These are phyloP conservation scores for Phengaris alcon DNA, from an alignment of 2,888 invertebrate species.

Conservation along the genomic window DNA sequence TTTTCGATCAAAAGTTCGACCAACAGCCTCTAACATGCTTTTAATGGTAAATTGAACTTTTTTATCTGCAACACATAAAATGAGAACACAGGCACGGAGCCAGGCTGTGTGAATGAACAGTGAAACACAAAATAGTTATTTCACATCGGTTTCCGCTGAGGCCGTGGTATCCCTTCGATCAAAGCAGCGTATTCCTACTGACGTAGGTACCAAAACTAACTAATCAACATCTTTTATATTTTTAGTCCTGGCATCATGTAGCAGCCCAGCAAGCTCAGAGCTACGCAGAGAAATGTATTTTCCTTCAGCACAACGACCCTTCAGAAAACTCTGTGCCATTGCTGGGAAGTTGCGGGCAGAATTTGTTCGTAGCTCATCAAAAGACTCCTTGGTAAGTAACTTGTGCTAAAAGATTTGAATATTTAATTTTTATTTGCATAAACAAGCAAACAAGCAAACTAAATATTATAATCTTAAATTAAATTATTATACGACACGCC, in stretches of 20 bases:
- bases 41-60: slow-evolving; percentile 80
- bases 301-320: slow-evolving; percentile 84
- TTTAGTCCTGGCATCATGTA: slow-evolving; percentile 85
- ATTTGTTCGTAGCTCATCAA: slow-evolving; percentile 88
- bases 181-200: too few relatives aligned
- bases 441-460: too few relatives aligned
- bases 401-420: background rate
- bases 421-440: too few relatives aligned
- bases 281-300: slow-evolving; percentile 86
- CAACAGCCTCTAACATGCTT: slow-evolving; percentile 89
- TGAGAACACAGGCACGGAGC: too few relatives aligned
- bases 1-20: slow-evolving; percentile 86
- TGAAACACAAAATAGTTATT: too few relatives aligned
- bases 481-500: too few relatives aligned
- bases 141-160: too few relatives aligned
- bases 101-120: too few relatives aligned
- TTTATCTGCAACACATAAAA: background rate
- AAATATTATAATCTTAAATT: too few relatives aligned
- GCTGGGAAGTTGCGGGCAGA: slow-evolving; percentile 88
- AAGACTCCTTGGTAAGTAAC: slow-evolving; percentile 85
- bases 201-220: too few relatives aligned
- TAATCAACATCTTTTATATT: background rate
- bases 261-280: slow-evolving; percentile 85
- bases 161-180: too few relatives aligned
- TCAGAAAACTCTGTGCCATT: slow-evolving; percentile 82